These are phyloP conservation scores for Agraylea sexmaculata DNA, from an alignment of 1,140 invertebrate species.

Conservation along the genomic window DNA sequence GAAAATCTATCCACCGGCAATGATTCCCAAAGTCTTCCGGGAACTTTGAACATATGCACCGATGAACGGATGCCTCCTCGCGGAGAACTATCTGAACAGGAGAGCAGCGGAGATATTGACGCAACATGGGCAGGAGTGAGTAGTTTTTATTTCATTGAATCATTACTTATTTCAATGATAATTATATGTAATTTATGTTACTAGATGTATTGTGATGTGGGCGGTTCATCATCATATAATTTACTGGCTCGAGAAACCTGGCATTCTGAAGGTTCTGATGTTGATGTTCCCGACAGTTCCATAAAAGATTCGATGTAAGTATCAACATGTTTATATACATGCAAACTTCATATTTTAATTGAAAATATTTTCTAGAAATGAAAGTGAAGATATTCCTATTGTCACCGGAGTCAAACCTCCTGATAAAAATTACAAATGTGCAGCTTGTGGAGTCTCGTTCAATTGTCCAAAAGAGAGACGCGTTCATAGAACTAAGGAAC, in stretches of 20 bases:
- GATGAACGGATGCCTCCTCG: constrained; percentile 75
- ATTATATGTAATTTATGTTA: constrained; percentile 18
- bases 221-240: constrained; percentile 52
- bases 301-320: constrained; percentile 33
- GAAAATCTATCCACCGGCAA: no score
- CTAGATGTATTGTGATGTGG: constrained; percentile 46
- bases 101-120: constrained; percentile 65
- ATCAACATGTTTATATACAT: constrained; percentile 2
- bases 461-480: constrained; percentile 52
- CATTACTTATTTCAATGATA: constrained; percentile 5
- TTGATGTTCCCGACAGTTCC: constrained; percentile 32
- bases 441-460: constrained; percentile 48
- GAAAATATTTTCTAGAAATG: constrained; percentile 11
- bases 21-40: constrained; percentile 24
- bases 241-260: constrained; percentile 53
- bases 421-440: constrained; percentile 41
- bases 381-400: constrained; percentile 18
- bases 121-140: constrained; percentile 48
- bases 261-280: constrained; percentile 54
- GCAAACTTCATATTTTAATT: not conserved
- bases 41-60: constrained; percentile 59
- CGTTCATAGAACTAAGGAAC: constrained; percentile 45
- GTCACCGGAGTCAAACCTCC: constrained; percentile 18
- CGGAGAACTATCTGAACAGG: constrained; percentile 70
- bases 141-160: constrained; percentile 2